These are phyloP conservation scores for Oxyura jamaicensis DNA, from an alignment of 2,113 vertebrate species.

Conservation along the genomic window DNA sequence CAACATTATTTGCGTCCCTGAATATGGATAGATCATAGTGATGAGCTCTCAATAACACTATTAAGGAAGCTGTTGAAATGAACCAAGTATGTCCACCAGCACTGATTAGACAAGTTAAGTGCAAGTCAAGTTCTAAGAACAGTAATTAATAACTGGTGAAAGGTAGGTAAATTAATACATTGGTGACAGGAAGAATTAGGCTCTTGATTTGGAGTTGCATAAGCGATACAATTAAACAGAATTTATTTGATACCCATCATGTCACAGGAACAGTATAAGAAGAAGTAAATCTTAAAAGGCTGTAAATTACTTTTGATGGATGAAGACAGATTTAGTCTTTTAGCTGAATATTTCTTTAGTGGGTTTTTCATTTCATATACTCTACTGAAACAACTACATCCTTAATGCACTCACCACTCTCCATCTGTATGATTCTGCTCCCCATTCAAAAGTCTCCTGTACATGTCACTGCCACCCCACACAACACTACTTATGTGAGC, in stretches of 20 bases:
- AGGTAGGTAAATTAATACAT: background rate
- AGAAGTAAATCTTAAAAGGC: constrained; percentile 17
- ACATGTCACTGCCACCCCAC: background rate
- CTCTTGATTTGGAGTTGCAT: background rate
- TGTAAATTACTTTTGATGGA: constrained; percentile 25
- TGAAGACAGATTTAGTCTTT: background rate
- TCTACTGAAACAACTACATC: background rate
- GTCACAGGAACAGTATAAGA: background rate
- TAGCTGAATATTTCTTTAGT: constrained; percentile 26
- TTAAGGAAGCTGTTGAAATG: background rate
- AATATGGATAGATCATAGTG: background rate
- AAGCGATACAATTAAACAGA: background rate
- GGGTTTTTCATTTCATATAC: background rate
- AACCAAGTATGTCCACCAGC: background rate
- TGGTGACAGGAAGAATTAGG: background rate
- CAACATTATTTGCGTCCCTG: background rate
- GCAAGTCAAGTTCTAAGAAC: background rate
- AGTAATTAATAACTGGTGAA: background rate
- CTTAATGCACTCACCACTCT: background rate
- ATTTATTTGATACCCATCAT: constrained; percentile 8
- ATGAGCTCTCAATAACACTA: background rate
- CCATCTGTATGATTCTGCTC: background rate
- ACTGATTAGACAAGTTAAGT: background rate
- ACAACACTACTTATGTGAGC: background rate
- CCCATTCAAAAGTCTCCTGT: background rate